Conservation (phyloP, 2,113 vertebrate species). For the Orcinus orca region DNA sequence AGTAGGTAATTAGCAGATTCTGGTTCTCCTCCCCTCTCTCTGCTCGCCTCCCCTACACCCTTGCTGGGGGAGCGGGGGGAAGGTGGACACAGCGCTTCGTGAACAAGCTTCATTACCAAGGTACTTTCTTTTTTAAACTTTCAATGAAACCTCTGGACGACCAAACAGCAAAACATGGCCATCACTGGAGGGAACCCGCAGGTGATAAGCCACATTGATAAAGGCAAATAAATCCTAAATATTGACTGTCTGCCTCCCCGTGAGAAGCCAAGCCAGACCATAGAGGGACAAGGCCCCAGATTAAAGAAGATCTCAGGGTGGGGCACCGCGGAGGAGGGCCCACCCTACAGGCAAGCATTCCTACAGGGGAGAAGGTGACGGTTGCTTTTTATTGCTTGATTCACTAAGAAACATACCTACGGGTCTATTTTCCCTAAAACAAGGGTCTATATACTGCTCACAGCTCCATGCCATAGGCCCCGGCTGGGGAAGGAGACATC, state of each 20-base stretch:
- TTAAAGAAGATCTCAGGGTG: neutral
- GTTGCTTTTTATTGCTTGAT: neutral
- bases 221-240: neutral
- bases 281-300: fast-evolving
- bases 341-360: neutral
- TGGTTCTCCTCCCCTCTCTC: neutral
- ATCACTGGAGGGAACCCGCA: too few relatives aligned
- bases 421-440: neutral
- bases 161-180: neutral
- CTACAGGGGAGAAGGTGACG: neutral
- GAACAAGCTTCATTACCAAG: neutral
- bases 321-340: fast-evolving
- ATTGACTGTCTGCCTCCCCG: neutral
- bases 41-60: too few relatives aligned
- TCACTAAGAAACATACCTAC: neutral
- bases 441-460: neutral
- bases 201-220: neutral
- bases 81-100: neutral
- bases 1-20: neutral
- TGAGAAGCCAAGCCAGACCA: neutral
- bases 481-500: neutral
- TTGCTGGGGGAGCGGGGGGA: fast-evolving
- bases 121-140: neutral
- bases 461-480: neutral
- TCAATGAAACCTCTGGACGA: neutral